Conservation (phyloP, 2,113 vertebrate genomes). For the Xyrauchen texanus region DNA sequence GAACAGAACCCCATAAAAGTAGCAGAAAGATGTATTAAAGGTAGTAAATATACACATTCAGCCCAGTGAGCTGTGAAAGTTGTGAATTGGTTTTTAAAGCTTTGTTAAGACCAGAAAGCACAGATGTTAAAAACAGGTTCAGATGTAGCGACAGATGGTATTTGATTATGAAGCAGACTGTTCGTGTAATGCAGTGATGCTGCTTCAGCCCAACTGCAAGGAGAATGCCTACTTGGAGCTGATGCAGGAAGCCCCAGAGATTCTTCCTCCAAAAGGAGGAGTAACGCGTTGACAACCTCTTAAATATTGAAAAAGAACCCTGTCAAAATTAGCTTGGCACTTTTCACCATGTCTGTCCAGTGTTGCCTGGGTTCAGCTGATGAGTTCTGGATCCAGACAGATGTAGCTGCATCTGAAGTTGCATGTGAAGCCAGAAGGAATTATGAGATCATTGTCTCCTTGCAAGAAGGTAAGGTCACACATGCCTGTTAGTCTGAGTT, state of each 20-base stretch:
- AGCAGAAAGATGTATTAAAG: slow-evolving; percentile 77
- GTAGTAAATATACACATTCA: slow-evolving; percentile 86
- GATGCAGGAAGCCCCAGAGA: slow-evolving; percentile 72
- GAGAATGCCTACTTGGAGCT: slow-evolving; percentile 72
- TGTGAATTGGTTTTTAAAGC: slow-evolving; percentile 98
- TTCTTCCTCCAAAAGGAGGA: slow-evolving; percentile 51
- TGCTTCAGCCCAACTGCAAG: slow-evolving; percentile 88
- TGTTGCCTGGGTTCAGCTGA: no score
- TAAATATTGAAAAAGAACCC: slow-evolving; percentile 23
- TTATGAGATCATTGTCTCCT: slow-evolving; percentile 33
- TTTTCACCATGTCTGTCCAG: slow-evolving; percentile 3
- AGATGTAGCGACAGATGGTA: slow-evolving; percentile 99
- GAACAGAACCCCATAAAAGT: slow-evolving; percentile 70
- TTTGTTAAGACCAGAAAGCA: slow-evolving; percentile 99
- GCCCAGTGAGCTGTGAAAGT: slow-evolving; percentile 92
- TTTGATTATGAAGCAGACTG: slow-evolving; percentile 99
- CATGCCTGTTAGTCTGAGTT: slow-evolving; percentile 26
- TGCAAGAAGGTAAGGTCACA: slow-evolving; percentile 42
- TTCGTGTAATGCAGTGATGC: slow-evolving; percentile 95
- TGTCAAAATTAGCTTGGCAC: slow-evolving; percentile 5
- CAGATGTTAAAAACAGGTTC: slow-evolving; percentile 99
- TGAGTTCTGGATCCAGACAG: slow-evolving; percentile 38
- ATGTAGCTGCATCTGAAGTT: slow-evolving; percentile 41
- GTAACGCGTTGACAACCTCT: slow-evolving; percentile 35
- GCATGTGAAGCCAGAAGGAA: slow-evolving; percentile 36